Evolutionary conservation across 2,888 invertebrate genomes (phyloP), one percentile per base, ranked within the genome.

Genomic region (Stegana nigrithorax): DNA sequence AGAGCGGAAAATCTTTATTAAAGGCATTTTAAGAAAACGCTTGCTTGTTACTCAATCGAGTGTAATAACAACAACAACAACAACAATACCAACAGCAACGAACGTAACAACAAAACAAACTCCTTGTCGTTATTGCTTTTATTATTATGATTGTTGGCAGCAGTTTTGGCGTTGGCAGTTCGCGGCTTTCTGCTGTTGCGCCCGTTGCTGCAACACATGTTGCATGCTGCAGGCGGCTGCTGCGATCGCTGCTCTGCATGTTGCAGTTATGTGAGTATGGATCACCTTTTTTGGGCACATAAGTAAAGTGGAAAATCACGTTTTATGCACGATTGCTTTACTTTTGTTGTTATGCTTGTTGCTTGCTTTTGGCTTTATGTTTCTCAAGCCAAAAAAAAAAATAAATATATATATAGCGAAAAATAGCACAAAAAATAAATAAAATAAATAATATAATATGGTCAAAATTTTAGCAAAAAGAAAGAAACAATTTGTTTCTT

Each of bases 281-380:
- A 78, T 76, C 70, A 42, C 63, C 63, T 78, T 75, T 57, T 71
- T 75, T 70, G 78, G 75, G 71, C 70, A 71, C n/a, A n/a, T n/a
- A 77, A 70, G 71, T 70, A 75, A 75, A 78, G 75, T 78, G 75
- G 75, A 75, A 75, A 75, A 75, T 75, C 75, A 75, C 75, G 75
- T 78, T 78, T 75, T 75, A 69, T 67, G 69, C n/a, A n/a, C 32
- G 45, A 62, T 64, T 64, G 62, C 70, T 65, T 64, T 19, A 25
- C 6, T 29, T 55, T 55, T 55, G 29, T 47, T 58, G 10, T 62
- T 55, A n/a, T 56, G n/a, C n/a, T n/a, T n/a, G n/a, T n/a, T n/a
- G n/a, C n/a, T 45, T 23, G 36, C 8, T 36, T 39, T 42, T 14
- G n/a, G 10, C n/a, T 45, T 14, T 10, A 29, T 50, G 44, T 32